Percentiles rank a stretch among this genome's conserved stretches.
Evolutionary conservation across 2,888 invertebrate genomes (phyloP).

Genomic region (Macaria notata): DNA sequence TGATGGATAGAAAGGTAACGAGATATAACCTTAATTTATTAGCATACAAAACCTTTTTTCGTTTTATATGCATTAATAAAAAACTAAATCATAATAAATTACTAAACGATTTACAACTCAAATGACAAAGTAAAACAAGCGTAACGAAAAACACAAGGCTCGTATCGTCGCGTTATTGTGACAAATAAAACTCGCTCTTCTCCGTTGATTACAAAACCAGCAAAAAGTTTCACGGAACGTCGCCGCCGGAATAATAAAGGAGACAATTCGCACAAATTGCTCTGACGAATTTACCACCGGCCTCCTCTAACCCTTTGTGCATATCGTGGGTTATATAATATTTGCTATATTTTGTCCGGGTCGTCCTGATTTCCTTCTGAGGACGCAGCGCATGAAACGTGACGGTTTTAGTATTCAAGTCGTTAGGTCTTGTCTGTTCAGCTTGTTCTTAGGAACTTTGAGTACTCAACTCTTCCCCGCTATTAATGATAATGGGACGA

Average conservation of each 20-base stretch:
- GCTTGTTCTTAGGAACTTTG: slow-evolving; percentile 5
- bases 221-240: slow-evolving; percentile 5
- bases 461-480: slow-evolving; percentile 6
- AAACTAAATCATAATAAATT: no score
- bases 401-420: slow-evolving; percentile 19
- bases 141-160: no score
- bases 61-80: no score
- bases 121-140: no score
- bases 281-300: slow-evolving; percentile 8
- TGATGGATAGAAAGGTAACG: no score
- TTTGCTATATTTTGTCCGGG: slow-evolving; percentile 17
- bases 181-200: background rate
- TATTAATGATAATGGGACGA: slow-evolving; percentile 4
- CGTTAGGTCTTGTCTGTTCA: slow-evolving; percentile 15
- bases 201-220: slow-evolving; percentile 8
- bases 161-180: no score
- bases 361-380: slow-evolving; percentile 17
- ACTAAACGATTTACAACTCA: no score
- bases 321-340: slow-evolving; percentile 15
- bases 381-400: slow-evolving; percentile 11
- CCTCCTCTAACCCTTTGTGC: slow-evolving; percentile 15
- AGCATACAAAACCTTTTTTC: no score
- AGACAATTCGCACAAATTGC: slow-evolving; percentile 13
- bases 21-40: no score
- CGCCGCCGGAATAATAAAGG: slow-evolving; percentile 14